Percentiles rank a stretch among this genome's conserved stretches.
Conservation (phyloP, 2,888 invertebrate species). For the Biston stratarius region DNA sequence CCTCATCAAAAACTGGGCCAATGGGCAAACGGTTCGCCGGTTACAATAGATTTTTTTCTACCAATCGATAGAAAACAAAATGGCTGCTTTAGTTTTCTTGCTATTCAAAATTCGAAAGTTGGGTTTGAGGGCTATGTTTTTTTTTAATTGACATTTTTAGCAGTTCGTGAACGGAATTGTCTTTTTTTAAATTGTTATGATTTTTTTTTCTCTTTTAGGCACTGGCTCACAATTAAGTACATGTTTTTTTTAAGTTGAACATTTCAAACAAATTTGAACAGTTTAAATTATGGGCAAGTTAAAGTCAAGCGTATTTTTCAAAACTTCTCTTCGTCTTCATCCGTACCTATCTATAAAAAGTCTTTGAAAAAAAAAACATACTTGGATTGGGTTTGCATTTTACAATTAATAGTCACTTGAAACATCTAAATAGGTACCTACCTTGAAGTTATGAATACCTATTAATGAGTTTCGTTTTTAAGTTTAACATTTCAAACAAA, state of each 20-base stretch:
- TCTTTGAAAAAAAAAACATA: no score
- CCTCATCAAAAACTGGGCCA: slow-evolving; percentile 83
- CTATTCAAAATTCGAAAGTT: slow-evolving; percentile 52
- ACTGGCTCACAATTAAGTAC: not conserved
- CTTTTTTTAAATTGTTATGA: not conserved
- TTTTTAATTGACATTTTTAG: slow-evolving; percentile 11
- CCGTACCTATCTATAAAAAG: no score
- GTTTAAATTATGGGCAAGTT: no score
- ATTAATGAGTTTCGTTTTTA: no score
- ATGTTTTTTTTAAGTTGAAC: not conserved
- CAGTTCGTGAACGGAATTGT: not conserved
- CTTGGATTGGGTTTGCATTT: no score
- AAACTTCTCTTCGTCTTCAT: no score
- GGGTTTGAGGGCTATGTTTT: slow-evolving; percentile 22
- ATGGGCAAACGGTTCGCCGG: slow-evolving; percentile 71
- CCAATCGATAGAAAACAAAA: slow-evolving; percentile 83
- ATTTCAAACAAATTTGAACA: not conserved
- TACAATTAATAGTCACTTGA: no score
- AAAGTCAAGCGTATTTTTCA: no score
- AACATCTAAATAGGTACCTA: no score
- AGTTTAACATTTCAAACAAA: no score
- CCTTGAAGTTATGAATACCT: no score
- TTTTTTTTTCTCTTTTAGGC: no score
- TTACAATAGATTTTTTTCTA: slow-evolving; percentile 79
- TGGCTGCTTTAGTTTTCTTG: slow-evolving; percentile 68